Percentiles rank a stretch among this genome's conserved stretches.
Evolutionary conservation across 2,797 vertebrate species (phyloP).

Genomic region (Myripristis jacobus): DNA sequence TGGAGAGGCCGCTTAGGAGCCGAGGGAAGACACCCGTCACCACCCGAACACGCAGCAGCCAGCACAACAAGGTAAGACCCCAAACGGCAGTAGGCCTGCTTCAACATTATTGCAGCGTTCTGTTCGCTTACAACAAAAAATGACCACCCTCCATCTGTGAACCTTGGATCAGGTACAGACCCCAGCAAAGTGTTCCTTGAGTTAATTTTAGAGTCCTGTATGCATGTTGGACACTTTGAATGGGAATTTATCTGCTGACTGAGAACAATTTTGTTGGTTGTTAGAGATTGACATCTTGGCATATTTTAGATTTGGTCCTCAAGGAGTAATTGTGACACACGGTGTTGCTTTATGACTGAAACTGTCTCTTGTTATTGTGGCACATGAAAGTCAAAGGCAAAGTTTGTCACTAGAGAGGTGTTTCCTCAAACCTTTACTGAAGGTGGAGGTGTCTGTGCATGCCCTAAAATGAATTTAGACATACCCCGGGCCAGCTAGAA

Average conservation of each 20-base stretch:
- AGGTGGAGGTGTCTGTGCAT: no score
- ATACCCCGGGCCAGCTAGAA: no score
- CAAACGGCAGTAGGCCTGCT: not conserved
- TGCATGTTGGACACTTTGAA: no score
- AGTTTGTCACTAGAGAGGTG: no score
- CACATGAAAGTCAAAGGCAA: no score
- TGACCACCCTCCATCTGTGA: not conserved
- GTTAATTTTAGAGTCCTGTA: no score
- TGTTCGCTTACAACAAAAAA: not conserved
- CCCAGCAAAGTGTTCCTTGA: not conserved
- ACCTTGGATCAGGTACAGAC: not conserved
- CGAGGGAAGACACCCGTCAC: constrained; percentile 85
- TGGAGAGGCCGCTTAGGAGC: constrained; percentile 89
- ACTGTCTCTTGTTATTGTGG: no score
- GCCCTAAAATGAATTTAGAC: no score
- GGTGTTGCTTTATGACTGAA: no score
- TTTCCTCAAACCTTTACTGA: no score
- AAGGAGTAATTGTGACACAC: not conserved
- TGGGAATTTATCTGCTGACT: no score
- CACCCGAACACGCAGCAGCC: constrained; percentile 85
- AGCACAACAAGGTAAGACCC: constrained; percentile 86
- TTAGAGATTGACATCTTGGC: not conserved
- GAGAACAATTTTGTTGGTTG: not conserved
- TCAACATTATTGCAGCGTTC: no score
- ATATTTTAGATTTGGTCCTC: not conserved